Percentiles rank a stretch among this genome's conserved stretches.
These are phyloP conservation scores for Alces alces DNA, from an alignment of 2,113 vertebrate genomes.

Conservation along the genomic window DNA sequence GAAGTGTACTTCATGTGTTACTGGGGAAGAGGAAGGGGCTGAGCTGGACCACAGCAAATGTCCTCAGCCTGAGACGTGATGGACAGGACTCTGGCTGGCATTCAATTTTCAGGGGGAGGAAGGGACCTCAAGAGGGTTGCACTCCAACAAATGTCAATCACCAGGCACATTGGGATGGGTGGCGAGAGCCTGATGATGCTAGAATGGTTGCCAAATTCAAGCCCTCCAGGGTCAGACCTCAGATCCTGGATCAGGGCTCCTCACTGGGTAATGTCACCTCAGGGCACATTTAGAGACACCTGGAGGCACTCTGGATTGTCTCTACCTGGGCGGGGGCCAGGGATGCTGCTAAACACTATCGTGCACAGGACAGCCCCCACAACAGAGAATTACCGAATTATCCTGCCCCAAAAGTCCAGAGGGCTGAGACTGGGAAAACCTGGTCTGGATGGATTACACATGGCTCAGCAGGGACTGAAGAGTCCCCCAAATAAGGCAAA, in stretches of 20 bases:
- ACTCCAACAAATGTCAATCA: background rate
- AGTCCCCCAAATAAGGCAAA: background rate
- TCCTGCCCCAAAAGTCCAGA: fast-evolving
- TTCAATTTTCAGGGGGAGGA: background rate
- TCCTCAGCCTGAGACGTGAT: background rate
- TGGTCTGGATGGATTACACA: background rate
- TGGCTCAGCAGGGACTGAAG: background rate
- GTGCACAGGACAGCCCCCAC: background rate
- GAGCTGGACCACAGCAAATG: background rate
- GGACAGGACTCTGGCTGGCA: background rate
- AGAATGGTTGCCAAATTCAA: background rate
- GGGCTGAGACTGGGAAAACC: background rate
- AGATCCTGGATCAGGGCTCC: background rate
- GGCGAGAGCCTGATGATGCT: background rate
- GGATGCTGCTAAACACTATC: background rate
- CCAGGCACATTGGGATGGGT: background rate
- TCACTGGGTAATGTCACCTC: background rate
- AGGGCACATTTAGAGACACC: no score
- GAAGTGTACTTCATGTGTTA: background rate
- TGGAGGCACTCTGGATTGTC: background rate
- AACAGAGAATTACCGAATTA: background rate
- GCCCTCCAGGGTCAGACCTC: background rate
- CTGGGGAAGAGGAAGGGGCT: background rate
- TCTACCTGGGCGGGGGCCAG: background rate
- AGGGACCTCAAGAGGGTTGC: background rate